Evolutionary conservation across 2,797 vertebrate genomes (phyloP), one percentile per base, ranked within the genome.

Genomic region (Neostethus bicornis): DNA sequence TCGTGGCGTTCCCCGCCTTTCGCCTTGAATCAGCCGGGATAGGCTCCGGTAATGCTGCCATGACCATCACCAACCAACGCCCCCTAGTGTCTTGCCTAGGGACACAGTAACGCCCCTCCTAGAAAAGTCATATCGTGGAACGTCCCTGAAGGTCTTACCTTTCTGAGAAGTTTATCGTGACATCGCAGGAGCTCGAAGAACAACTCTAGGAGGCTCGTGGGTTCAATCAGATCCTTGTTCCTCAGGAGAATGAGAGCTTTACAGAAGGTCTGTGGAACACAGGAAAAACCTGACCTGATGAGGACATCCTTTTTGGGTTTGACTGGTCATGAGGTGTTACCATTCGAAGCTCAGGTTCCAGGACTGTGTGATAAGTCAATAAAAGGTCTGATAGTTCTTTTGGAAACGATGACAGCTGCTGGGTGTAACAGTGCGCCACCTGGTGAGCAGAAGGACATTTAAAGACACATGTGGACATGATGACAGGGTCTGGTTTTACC

Each of bases 101-200:
- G n/a, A n/a, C n/a, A n/a, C n/a, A n/a, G n/a, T n/a, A n/a, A n/a
- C n/a, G n/a, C n/a, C n/a, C n/a, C n/a, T n/a, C n/a, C n/a, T n/a
- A n/a, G n/a, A n/a, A n/a, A n/a, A n/a, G n/a, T n/a, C n/a, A n/a
- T n/a, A n/a, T n/a, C n/a, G n/a, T n/a, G n/a, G n/a, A n/a, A n/a
- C n/a, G n/a, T n/a, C n/a, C 32, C 24, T 35, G 14, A 5, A 24
- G 4, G 6, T 23, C 79, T 63, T 25, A 97, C 97, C 92, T 97
- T 95, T 20, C 97, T 84, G 0, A 99, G 91, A 11, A 98, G 92
- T 58, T 99, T 99, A 83, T 99, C 97, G 0, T 95, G 96, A 59
- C 97, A 99, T 34, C 95, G 92, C 56, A 99, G 90, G 73, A 99
- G 90, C 44, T 98, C 96, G 57, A 99, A 99, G 90, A 99, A 99